Base-by-base conservation (phyloP, 1,140 invertebrate species). In the Drosophila persimilis region DNA sequence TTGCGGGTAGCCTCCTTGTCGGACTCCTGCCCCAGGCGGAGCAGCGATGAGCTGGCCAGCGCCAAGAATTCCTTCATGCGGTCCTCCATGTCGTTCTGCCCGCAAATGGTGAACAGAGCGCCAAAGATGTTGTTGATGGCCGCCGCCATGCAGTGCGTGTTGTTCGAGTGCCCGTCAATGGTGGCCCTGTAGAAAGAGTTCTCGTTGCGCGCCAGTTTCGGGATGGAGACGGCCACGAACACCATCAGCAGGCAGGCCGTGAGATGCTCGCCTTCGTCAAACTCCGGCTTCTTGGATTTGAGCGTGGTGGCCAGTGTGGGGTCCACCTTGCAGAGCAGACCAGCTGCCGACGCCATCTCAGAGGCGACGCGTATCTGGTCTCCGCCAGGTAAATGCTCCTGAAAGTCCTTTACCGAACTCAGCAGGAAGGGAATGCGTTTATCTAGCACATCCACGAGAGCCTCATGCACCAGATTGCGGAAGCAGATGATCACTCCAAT, bases 31-130 rank as follows among this genome's bases (percentile, higher is more conserved):
- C 98, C 98, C 3, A 99, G 93, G 71, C 98, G 94, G 5, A 99
- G 92, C 24, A 99, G 93, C 91, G 98, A 99, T 0, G 98, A 99
- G 0, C 98, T 99, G 2, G 98, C 97, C 64, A 99, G 92, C 3
- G 99, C 99, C 52, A 99, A 92, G 91, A 99, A 99, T 91, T 99
- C 99, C 89, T 99, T 99, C 94, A 99, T 97, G 64, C 99, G 94
- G 88, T 99, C 98, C 89, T 99, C 98, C 76, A 99, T 98, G 91
- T 99, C 99, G 22, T 96, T 97, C 84, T 97, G 95, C 3, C 96
- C 97, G 91, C 98, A 98, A 59, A 99, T 96, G 1, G 97, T 98
- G 88, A 99, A 99, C 20, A 99, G 91, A 1, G 98, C 98, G 20
- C 97, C 98, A 89, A 99, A 99, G 61, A 99, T 97, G 79, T 98